These are phyloP conservation scores for Ciconia stormi DNA, from an alignment of 2,113 vertebrate species.

Conservation along the genomic window DNA sequence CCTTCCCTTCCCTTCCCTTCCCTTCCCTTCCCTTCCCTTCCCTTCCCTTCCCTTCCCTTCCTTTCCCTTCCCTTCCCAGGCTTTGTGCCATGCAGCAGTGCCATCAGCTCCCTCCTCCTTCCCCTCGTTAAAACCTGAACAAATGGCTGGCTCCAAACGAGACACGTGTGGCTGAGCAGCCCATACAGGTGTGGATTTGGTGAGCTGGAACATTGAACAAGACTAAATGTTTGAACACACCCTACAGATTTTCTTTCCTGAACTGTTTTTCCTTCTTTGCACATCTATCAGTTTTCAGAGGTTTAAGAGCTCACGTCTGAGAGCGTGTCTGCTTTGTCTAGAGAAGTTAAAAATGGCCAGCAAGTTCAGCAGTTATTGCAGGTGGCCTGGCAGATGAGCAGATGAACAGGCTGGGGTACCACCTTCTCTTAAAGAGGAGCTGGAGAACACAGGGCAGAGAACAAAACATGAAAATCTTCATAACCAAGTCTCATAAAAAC, in stretches of 20 bases:
- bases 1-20: no score
- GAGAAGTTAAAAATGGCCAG: not conserved
- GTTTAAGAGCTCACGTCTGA: not conserved
- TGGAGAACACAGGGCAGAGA: not conserved
- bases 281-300: not conserved
- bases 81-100: accelerated
- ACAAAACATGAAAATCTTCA: not conserved
- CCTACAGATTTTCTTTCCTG: not conserved
- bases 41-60: no score
- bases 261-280: not conserved
- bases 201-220: not conserved
- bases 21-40: no score
- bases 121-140: not conserved
- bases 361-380: not conserved
- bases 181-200: not conserved
- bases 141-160: not conserved
- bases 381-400: not conserved
- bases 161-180: not conserved
- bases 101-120: not conserved
- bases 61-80: no score
- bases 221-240: not conserved
- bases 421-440: not conserved
- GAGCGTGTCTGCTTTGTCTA: not conserved
- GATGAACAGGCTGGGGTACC: not conserved
- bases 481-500: not conserved